These are phyloP conservation scores for Linnaemya vulpina DNA, from an alignment of 2,888 invertebrate species.

Conservation along the genomic window DNA sequence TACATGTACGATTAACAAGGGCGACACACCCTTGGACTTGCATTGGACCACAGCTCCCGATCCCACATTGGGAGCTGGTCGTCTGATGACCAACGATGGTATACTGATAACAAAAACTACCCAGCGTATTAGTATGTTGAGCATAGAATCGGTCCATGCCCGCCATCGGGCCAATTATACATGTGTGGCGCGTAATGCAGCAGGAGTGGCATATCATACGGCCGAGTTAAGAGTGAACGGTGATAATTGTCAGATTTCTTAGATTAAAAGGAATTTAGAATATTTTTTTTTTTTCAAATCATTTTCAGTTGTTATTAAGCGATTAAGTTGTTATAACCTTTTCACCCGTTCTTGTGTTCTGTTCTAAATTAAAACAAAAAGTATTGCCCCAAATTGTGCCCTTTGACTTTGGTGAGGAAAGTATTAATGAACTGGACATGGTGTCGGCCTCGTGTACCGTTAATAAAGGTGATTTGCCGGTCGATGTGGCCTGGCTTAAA, in stretches of 20 bases:
- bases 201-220: slow-evolving; percentile 88
- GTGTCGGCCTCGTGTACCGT: slow-evolving; percentile 89
- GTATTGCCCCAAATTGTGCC: slow-evolving; percentile 89
- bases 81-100: slow-evolving; percentile 85
- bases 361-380: slow-evolving; percentile 80
- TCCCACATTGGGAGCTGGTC: slow-evolving; percentile 84
- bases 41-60: slow-evolving; percentile 85
- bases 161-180: slow-evolving; percentile 90
- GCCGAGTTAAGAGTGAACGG: slow-evolving; percentile 89
- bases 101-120: slow-evolving; percentile 86
- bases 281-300: slow-evolving; percentile 21
- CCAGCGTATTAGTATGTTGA: slow-evolving; percentile 87
- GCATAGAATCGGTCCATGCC: slow-evolving; percentile 87
- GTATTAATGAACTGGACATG: slow-evolving; percentile 87
- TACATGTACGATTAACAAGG: slow-evolving; percentile 89
- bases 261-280: not conserved
- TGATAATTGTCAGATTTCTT: slow-evolving; percentile 76
- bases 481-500: slow-evolving; percentile 89
- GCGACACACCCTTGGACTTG: slow-evolving; percentile 91
- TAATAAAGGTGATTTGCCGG: slow-evolving; percentile 90
- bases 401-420: slow-evolving; percentile 88
- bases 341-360: slow-evolving; percentile 6
- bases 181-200: slow-evolving; percentile 88
- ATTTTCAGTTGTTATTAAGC: slow-evolving; percentile 27
- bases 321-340: slow-evolving; percentile 38